These are phyloP conservation scores for Drosophila kurseongensis DNA, from an alignment of 1,140 invertebrate species.

Conservation along the genomic window DNA sequence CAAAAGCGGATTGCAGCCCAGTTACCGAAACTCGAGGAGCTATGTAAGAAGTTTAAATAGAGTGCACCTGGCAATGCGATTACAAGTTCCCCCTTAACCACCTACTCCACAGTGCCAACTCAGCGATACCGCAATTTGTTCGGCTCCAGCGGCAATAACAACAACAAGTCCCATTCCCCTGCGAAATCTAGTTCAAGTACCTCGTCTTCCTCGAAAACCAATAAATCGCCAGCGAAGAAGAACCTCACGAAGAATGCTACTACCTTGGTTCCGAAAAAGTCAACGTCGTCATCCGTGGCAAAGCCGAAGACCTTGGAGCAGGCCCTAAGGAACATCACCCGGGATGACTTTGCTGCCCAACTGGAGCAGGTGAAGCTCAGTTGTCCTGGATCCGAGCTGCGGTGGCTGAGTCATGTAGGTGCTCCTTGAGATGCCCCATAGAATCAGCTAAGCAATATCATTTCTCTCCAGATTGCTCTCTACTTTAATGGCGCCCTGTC, in stretches of 20 bases:
- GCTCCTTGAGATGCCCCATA: no score
- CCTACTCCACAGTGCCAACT: slow-evolving; percentile 56
- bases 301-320: slow-evolving; percentile 89
- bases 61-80: slow-evolving; percentile 11
- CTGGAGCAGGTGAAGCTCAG: slow-evolving; percentile 67
- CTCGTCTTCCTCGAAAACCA: slow-evolving; percentile 84
- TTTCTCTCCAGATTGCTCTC: slow-evolving; percentile 42
- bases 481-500: slow-evolving; percentile 62
- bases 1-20: slow-evolving; percentile 87
- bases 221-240: slow-evolving; percentile 65
- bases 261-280: slow-evolving; percentile 11
- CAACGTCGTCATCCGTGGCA: slow-evolving; percentile 35
- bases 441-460: not conserved
- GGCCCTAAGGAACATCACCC: slow-evolving; percentile 85
- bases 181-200: slow-evolving; percentile 71
- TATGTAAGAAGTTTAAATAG: slow-evolving; percentile 85
- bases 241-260: slow-evolving; percentile 25
- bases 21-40: slow-evolving; percentile 88
- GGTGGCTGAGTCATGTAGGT: slow-evolving; percentile 74
- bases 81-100: slow-evolving; percentile 14
- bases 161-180: slow-evolving; percentile 84
- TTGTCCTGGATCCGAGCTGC: slow-evolving; percentile 69
- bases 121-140: slow-evolving; percentile 68
- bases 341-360: slow-evolving; percentile 67
- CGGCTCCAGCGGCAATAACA: slow-evolving; percentile 55